These are phyloP conservation scores for Morbakka virulenta DNA, from an alignment of 30 jellyfish, hydroid and myxozoan genomes.

Conservation along the genomic window DNA sequence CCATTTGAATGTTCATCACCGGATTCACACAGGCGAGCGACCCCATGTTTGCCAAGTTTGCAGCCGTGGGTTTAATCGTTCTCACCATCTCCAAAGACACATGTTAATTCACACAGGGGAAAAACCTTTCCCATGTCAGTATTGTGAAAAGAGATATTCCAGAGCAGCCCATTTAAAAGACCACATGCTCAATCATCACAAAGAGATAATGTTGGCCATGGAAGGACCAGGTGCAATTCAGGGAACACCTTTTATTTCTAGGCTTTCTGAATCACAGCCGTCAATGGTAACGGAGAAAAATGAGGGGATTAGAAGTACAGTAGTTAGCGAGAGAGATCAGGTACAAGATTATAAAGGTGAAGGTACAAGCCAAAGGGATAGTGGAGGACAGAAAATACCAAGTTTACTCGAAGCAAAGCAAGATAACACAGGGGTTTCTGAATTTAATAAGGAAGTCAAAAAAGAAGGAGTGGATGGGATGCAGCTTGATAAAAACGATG, in stretches of 20 bases:
- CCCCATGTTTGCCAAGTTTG: conserved; percentile 2
- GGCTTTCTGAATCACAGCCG: not conserved
- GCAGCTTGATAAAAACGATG: not conserved
- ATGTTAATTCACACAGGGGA: not conserved
- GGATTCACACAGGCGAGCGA: not conserved
- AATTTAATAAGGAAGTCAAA: not conserved
- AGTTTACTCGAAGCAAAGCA: too few relatives aligned
- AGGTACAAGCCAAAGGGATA: not conserved
- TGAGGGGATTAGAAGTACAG: too few relatives aligned
- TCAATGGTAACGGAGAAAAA: not conserved
- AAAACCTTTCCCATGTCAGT: not conserved
- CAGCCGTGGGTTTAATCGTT: not conserved
- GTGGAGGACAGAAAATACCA: not conserved
- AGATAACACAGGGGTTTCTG: not conserved
- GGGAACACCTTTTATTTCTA: not conserved
- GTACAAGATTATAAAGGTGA: not conserved
- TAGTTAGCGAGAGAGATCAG: too few relatives aligned
- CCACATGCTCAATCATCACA: not conserved
- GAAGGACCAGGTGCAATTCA: not conserved
- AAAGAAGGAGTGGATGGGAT: not conserved
- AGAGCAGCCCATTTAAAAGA: not conserved
- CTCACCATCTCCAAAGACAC: not conserved
- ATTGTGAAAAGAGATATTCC: not conserved
- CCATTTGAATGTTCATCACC: not conserved
- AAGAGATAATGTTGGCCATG: not conserved